Evolutionary conservation across 2,888 invertebrate species (phyloP).

Genomic region (Drosophila parthenogenetica): DNA sequence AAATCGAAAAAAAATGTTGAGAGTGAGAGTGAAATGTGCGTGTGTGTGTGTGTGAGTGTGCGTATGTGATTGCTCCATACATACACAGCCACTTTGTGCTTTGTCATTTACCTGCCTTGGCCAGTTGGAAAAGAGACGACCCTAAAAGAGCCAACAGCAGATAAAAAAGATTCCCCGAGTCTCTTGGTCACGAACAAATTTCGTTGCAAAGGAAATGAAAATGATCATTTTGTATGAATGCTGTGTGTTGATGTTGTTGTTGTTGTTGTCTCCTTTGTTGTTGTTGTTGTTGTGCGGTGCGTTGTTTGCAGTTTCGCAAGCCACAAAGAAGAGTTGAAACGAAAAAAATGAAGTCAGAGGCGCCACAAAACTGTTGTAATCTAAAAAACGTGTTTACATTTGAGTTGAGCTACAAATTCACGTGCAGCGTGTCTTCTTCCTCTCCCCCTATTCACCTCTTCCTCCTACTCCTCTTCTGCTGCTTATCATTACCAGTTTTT

Average conservation of each 20-base stretch:
- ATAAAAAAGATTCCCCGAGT: constrained; percentile 5
- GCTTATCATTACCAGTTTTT: constrained; percentile 19
- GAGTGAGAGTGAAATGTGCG: constrained; percentile 65
- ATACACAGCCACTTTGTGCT: constrained; percentile 40
- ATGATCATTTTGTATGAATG: background rate
- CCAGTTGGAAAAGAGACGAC: constrained; percentile 51
- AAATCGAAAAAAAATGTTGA: constrained; percentile 28
- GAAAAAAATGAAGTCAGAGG: background rate
- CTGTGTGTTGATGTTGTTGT: background rate
- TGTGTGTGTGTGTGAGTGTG: constrained; percentile 16
- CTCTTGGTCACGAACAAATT: background rate
- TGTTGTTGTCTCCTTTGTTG: background rate
- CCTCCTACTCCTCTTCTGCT: background rate
- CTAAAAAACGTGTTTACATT: constrained; percentile 55
- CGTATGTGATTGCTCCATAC: constrained; percentile 45
- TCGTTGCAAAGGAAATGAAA: background rate
- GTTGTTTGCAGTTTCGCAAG: constrained; percentile 51
- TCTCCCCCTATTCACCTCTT: background rate
- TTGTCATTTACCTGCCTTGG: constrained; percentile 69
- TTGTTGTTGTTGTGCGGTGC: constrained; percentile 7
- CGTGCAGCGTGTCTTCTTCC: constrained; percentile 24
- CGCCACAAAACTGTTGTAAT: constrained; percentile 52
- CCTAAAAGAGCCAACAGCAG: background rate
- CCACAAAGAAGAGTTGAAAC: background rate
- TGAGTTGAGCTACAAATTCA: constrained; percentile 36